A percentile compares a stretch with the other conserved stretches of the same genome.
These are phyloP conservation scores for Phenganax stokvisi DNA, from an alignment of 92 coral and sea anemone genomes.

Conservation along the genomic window DNA sequence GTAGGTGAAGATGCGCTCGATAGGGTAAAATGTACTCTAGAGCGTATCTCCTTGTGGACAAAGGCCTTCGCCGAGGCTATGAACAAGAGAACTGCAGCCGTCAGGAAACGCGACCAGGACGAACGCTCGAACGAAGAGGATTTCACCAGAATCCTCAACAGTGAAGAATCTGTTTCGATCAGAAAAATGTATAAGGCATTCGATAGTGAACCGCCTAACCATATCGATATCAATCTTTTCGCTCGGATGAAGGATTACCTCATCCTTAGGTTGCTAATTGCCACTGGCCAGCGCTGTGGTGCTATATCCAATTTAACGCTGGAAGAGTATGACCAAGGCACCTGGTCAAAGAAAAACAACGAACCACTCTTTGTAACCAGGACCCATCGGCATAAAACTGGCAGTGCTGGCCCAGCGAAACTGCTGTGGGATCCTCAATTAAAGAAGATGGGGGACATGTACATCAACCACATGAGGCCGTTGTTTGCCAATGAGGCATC, in stretches of 20 bases:
- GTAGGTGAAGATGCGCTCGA: too few relatives aligned
- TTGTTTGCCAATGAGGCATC: neutral
- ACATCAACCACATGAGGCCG: neutral
- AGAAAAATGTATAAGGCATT: too few relatives aligned
- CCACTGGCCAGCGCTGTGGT: neutral
- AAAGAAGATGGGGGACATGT: neutral
- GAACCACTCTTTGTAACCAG: neutral
- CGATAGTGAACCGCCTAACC: too few relatives aligned
- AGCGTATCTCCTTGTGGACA: too few relatives aligned
- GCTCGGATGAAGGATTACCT: neutral
- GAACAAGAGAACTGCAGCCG: too few relatives aligned
- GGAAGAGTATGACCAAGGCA: neutral
- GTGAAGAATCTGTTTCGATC: too few relatives aligned
- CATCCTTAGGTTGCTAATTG: neutral
- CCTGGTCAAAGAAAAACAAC: neutral
- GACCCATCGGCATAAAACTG: neutral
- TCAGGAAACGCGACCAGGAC: too few relatives aligned
- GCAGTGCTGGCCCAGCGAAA: neutral
- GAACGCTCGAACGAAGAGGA: too few relatives aligned
- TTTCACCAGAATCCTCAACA: too few relatives aligned
- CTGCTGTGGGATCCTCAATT: neutral
- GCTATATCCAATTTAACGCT: neutral
- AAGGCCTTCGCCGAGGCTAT: too few relatives aligned
- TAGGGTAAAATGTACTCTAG: too few relatives aligned
- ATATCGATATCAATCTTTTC: too few relatives aligned